These are phyloP conservation scores for Drosophila anomalata DNA, from an alignment of 2,888 invertebrate genomes.

Conservation along the genomic window DNA sequence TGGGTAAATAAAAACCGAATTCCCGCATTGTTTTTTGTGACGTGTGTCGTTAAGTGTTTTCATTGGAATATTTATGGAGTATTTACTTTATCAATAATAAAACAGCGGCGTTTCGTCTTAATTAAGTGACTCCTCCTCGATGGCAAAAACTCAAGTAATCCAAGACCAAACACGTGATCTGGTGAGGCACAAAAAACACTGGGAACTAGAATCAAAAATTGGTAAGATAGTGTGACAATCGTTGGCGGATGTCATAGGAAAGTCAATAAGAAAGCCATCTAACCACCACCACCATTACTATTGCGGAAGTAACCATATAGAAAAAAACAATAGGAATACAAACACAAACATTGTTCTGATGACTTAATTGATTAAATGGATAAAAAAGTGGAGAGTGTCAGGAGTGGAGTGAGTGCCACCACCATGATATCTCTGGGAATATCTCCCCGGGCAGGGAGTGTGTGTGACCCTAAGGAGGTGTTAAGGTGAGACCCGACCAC, in stretches of 20 bases:
- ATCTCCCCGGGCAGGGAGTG: conserved; percentile 11
- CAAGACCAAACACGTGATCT: conserved; percentile 59
- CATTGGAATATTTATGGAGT: conserved; percentile 71
- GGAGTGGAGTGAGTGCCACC: conserved; percentile 43
- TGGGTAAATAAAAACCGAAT: conserved; percentile 62
- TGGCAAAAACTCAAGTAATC: conserved; percentile 47
- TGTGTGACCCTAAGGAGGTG: conserved; percentile 46
- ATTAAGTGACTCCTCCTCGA: conserved; percentile 64
- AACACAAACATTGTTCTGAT: conserved; percentile 69
- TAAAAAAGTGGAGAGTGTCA: conserved; percentile 67
- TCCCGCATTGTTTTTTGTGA: conserved; percentile 77
- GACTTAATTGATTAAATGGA: conserved; percentile 82
- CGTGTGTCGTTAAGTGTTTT: conserved; percentile 76
- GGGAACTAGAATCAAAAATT: conserved; percentile 33
- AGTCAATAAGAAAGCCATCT: conserved; percentile 57
- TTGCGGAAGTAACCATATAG: conserved; percentile 18
- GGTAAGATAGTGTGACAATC: conserved; percentile 71
- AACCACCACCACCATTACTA: conserved; percentile 39
- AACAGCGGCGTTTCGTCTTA: conserved; percentile 77
- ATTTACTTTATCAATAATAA: conserved; percentile 74
- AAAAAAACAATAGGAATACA: conserved; percentile 52
- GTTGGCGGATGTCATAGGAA: conserved; percentile 57
- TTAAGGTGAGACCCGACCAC: conserved; percentile 43
- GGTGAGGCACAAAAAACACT: conserved; percentile 27
- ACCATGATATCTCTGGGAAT: conserved; percentile 52